Evolutionary conservation across 2,797 vertebrate genomes (phyloP).

Genomic region (Australoheros facetus): DNA sequence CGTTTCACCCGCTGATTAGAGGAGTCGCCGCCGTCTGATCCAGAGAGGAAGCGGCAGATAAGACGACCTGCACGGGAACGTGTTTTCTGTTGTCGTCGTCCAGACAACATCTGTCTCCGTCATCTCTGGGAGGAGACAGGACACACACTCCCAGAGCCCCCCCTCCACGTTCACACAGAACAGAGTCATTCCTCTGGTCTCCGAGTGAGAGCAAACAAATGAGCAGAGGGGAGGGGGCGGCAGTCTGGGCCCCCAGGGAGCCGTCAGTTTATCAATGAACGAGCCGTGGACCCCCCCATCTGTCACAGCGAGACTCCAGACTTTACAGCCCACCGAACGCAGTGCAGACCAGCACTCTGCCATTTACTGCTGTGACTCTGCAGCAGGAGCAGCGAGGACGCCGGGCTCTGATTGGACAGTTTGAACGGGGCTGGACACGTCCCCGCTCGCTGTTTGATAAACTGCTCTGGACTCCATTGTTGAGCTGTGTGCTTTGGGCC

Average conservation of each 20-base stretch:
- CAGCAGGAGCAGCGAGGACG: not conserved
- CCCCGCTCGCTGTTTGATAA: not conserved
- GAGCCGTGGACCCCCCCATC: slow-evolving; percentile 24
- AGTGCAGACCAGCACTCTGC: slow-evolving; percentile 17
- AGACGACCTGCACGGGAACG: not conserved
- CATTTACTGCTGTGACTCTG: not conserved
- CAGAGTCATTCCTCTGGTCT: slow-evolving; percentile 21
- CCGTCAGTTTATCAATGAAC: slow-evolving; percentile 37
- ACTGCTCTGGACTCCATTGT: slow-evolving; percentile 3
- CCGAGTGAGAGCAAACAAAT: slow-evolving; percentile 12
- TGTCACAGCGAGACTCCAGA: slow-evolving; percentile 33
- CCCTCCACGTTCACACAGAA: not conserved
- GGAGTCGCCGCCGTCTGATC: not conserved
- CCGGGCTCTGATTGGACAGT: not conserved
- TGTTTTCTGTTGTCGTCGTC: slow-evolving; percentile 17
- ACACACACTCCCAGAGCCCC: not conserved
- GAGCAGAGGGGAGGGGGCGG: not conserved
- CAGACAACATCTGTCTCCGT: slow-evolving; percentile 37
- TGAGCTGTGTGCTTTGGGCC: not conserved
- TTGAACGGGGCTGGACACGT: not conserved
- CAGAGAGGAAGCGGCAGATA: not conserved
- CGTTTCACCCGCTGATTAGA: not conserved
- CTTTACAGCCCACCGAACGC: slow-evolving; percentile 33
- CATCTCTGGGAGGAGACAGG: not conserved
- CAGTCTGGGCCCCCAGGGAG: slow-evolving; percentile 25